Conservation (phyloP, 2,797 vertebrate species). For the Pseudotriccus pelzelni region DNA sequence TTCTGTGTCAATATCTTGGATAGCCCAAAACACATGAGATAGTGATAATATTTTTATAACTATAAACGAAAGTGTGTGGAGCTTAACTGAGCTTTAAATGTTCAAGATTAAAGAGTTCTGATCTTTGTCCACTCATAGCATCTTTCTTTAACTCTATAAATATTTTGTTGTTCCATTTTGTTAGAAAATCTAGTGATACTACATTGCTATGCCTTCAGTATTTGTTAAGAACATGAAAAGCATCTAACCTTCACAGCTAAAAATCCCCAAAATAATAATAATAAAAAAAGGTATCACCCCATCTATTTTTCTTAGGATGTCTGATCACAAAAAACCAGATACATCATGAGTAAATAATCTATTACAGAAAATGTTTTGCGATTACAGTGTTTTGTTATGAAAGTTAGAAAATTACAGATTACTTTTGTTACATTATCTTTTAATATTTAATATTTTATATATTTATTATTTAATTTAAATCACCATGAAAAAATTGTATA, state of each 20-base stretch:
- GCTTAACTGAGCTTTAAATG: not conserved
- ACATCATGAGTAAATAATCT: not conserved
- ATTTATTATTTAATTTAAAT: not conserved
- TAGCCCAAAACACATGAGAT: not conserved
- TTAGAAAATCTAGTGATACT: not conserved
- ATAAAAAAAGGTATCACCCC: not conserved
- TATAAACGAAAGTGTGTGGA: not conserved
- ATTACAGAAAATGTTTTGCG: not conserved
- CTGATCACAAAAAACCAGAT: not conserved
- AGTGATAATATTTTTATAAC: not conserved
- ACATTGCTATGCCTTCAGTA: not conserved
- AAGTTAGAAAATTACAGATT: not conserved
- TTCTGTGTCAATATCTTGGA: not conserved
- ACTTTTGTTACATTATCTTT: not conserved
- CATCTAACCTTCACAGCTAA: not conserved
- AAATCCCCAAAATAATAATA: not conserved
- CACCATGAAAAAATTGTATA: not conserved
- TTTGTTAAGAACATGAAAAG: not conserved
- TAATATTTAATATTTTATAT: not conserved
- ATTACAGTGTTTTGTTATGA: not conserved
- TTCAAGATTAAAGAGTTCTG: not conserved
- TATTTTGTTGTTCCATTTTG: not conserved
- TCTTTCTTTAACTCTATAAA: not conserved
- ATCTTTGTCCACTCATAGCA: not conserved
- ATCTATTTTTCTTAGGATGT: not conserved